Percentiles rank a stretch among this genome's conserved stretches.
phyloP scores from a whole-genome alignment of 2,888 invertebrate genomes.

The Tridacna crocea region DNA sequence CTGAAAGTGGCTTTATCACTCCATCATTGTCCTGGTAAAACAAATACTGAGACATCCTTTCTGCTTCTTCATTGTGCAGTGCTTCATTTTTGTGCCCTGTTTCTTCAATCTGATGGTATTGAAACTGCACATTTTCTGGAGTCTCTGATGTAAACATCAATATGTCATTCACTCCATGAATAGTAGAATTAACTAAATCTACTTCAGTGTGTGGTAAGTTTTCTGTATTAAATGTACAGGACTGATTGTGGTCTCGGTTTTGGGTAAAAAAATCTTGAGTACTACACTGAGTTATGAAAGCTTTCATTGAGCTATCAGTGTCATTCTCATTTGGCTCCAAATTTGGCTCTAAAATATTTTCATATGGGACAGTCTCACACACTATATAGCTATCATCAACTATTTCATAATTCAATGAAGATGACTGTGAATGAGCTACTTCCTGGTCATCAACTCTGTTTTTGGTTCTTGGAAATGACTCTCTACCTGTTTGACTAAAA shows the following conservation, averaged over 20 bases:
- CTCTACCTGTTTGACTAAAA: background rate
- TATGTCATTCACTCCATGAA: no score
- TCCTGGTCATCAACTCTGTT: background rate
- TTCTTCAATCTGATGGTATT: no score
- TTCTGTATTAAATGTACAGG: no score
- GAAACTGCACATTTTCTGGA: no score
- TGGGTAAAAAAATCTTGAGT: background rate
- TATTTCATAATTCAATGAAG: background rate
- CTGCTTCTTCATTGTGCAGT: no score
- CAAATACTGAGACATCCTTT: background rate
- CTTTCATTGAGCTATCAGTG: background rate
- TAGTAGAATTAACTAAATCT: no score
- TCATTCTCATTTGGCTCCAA: background rate
- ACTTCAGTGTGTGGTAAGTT: no score
- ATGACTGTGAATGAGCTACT: background rate
- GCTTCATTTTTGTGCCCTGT: no score
- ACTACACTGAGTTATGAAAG: slow-evolving; percentile 22
- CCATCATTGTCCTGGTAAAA: background rate
- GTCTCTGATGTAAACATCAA: no score
- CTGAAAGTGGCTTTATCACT: background rate
- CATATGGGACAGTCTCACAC: slow-evolving; percentile 14
- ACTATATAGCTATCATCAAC: slow-evolving; percentile 11
- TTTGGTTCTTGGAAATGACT: background rate
- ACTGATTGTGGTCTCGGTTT: background rate
- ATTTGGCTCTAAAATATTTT: slow-evolving; percentile 4